Percentiles rank a stretch among this genome's conserved stretches.
These are phyloP conservation scores for Balanococcus diminutus DNA, from an alignment of 2,888 invertebrate genomes.

Conservation along the genomic window DNA sequence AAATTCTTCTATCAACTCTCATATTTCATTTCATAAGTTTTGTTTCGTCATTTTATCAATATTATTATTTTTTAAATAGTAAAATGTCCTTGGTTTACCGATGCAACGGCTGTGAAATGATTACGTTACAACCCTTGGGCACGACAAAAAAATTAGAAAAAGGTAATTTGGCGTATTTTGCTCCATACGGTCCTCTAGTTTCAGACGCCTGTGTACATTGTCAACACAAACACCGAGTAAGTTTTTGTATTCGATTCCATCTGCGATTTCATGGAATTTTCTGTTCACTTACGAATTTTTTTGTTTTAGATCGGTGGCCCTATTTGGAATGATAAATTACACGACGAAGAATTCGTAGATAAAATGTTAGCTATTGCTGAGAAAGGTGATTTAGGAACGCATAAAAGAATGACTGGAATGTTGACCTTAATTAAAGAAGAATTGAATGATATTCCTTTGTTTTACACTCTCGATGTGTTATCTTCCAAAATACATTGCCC, in stretches of 20 bases:
- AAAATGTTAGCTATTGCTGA: slow-evolving; percentile 64
- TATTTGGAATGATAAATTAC: slow-evolving; percentile 88
- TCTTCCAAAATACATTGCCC: slow-evolving; percentile 74
- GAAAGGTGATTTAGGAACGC: slow-evolving; percentile 66
- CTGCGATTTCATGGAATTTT: neutral
- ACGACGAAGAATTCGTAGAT: slow-evolving; percentile 77
- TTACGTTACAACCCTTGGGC: slow-evolving; percentile 79
- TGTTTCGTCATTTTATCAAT: neutral
- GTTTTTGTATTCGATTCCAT: slow-evolving; percentile 59
- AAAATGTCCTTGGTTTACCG: slow-evolving; percentile 87
- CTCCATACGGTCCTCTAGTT: slow-evolving; percentile 75
- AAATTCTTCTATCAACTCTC: neutral
- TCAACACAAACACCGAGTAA: slow-evolving; percentile 74
- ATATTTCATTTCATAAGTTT: too few relatives aligned
- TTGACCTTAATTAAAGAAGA: slow-evolving; percentile 84
- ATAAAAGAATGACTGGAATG: slow-evolving; percentile 78
- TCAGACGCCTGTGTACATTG: slow-evolving; percentile 76
- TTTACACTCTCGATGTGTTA: slow-evolving; percentile 81
- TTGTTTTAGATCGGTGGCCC: slow-evolving; percentile 81
- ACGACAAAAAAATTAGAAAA: slow-evolving; percentile 64
- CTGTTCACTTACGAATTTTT: neutral
- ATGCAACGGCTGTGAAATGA: slow-evolving; percentile 87
- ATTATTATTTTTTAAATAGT: too few relatives aligned
- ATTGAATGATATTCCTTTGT: slow-evolving; percentile 81
- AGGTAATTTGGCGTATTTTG: slow-evolving; percentile 68